Conservation (phyloP, 1,140 invertebrate genomes). For the Scaptomyza graminum region DNA sequence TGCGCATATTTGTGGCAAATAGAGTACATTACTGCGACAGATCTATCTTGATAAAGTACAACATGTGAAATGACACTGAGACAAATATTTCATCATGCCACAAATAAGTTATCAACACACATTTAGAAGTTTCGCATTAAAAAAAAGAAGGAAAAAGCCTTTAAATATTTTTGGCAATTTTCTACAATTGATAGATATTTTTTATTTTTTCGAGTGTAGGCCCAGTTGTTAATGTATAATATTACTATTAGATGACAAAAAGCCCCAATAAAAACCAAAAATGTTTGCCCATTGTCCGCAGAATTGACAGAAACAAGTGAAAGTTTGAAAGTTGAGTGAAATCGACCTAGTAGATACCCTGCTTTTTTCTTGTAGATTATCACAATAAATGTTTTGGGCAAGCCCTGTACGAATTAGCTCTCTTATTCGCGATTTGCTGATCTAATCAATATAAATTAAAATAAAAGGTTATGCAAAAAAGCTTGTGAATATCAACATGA, state of each 20-base stretch:
- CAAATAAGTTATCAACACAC: no score
- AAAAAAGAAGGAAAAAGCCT: no score
- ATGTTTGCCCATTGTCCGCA: slow-evolving; percentile 18
- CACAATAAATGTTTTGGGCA: no score
- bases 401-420: no score
- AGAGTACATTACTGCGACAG: slow-evolving; percentile 76
- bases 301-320: not conserved
- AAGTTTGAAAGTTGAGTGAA: not conserved
- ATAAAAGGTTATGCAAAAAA: no score
- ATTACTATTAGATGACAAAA: slow-evolving; percentile 44
- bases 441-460: no score
- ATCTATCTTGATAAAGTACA: slow-evolving; percentile 64
- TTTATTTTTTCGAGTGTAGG: not conserved
- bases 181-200: not conserved
- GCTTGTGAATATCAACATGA: no score
- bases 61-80: slow-evolving; percentile 17
- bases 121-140: no score
- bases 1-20: slow-evolving; percentile 79
- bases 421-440: no score
- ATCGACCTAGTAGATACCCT: slow-evolving; percentile 7
- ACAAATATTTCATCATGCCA: not conserved
- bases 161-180: not conserved
- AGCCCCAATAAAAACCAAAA: slow-evolving; percentile 38
- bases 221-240: slow-evolving; percentile 16
- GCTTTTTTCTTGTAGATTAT: no score